Evolutionary conservation across 2,113 vertebrate genomes (phyloP).

Genomic region (Carlito syrichta): DNA sequence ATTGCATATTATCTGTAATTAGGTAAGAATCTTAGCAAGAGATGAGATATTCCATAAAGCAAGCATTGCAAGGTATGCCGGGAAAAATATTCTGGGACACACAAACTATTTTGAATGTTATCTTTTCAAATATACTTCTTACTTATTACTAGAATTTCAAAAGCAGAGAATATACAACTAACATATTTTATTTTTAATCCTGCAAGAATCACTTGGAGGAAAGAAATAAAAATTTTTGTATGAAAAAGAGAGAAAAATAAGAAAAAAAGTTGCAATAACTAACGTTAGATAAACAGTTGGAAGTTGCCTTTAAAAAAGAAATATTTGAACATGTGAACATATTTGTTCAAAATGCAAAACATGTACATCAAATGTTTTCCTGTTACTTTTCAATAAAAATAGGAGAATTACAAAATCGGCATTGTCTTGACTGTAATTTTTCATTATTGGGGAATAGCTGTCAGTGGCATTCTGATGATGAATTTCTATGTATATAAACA

Average conservation of each 20-base stretch:
- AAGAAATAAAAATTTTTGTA: neutral
- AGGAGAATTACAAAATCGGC: neutral
- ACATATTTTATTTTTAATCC: neutral
- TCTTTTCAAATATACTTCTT: neutral
- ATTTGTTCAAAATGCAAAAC: neutral
- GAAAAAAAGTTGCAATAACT: neutral
- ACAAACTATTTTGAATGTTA: neutral
- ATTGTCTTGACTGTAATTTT: conserved; percentile 10
- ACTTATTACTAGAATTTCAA: neutral
- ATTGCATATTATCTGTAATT: neutral
- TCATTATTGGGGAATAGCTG: neutral
- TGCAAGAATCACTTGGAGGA: neutral
- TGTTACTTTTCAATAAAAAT: neutral
- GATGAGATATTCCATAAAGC: neutral
- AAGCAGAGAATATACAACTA: neutral
- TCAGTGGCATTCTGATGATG: neutral
- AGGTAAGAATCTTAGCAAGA: neutral
- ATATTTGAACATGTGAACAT: neutral
- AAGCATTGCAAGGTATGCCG: neutral
- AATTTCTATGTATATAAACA: neutral
- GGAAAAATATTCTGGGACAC: neutral
- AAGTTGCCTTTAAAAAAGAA: neutral
- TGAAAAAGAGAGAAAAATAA: neutral
- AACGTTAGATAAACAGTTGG: neutral
- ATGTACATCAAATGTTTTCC: neutral